These are phyloP conservation scores for Drosophila subsilvestris DNA, from an alignment of 2,888 invertebrate species.

Conservation along the genomic window DNA sequence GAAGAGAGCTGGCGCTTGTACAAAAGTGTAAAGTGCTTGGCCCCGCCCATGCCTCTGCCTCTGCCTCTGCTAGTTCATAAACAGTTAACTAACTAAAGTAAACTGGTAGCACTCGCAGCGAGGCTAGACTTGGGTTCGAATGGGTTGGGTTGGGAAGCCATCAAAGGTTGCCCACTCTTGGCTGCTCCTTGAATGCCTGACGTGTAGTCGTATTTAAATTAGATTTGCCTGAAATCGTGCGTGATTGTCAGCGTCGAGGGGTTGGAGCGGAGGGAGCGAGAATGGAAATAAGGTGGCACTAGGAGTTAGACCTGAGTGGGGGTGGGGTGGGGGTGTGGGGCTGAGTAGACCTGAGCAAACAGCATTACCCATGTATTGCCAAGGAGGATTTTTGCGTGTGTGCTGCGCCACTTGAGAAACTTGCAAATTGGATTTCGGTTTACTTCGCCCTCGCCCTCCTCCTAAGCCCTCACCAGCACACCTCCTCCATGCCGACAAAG, in stretches of 20 bases:
- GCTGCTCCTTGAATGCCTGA: slow-evolving; percentile 33
- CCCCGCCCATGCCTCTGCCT: slow-evolving; percentile 58
- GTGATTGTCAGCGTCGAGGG: slow-evolving; percentile 72
- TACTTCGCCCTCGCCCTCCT: slow-evolving; percentile 6
- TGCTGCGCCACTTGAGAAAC: slow-evolving; percentile 68
- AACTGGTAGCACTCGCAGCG: slow-evolving; percentile 43
- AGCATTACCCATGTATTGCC: slow-evolving; percentile 43
- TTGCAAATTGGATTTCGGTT: slow-evolving; percentile 80
- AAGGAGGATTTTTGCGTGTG: slow-evolving; percentile 25
- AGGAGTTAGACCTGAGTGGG: slow-evolving; percentile 22
- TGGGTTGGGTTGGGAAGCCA: slow-evolving; percentile 35
- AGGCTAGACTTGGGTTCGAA: neutral
- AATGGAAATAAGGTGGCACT: neutral
- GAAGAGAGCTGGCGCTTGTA: slow-evolving; percentile 72
- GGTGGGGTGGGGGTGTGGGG: slow-evolving; percentile 36
- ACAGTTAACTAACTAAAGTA: slow-evolving; percentile 78
- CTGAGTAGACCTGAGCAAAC: slow-evolving; percentile 48
- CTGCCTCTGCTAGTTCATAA: slow-evolving; percentile 54
- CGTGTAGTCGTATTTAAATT: slow-evolving; percentile 79
- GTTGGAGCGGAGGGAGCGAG: neutral
- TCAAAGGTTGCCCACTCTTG: slow-evolving; percentile 64
- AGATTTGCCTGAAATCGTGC: slow-evolving; percentile 79
- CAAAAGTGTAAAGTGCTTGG: slow-evolving; percentile 74
- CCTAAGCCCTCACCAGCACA: slow-evolving; percentile 6
- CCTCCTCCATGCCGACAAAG: slow-evolving; percentile 11